phyloP scores from a whole-genome alignment of 2,113 vertebrate species.

The Cyprinus carpio region DNA sequence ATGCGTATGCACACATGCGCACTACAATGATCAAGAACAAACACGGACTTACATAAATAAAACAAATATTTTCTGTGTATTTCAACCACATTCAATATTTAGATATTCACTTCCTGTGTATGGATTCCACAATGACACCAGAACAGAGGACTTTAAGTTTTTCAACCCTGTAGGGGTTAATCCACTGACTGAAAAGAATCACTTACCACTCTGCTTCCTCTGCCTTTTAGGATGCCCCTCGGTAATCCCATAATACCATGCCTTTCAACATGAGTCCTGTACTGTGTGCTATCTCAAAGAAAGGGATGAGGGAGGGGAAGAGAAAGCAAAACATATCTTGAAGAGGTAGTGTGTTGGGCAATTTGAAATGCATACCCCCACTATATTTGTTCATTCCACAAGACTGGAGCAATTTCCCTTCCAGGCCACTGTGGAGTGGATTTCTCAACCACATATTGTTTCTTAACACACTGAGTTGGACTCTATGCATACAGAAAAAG shows the following conservation, averaged over 20 bases:
- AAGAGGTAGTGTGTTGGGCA: conserved; percentile 8
- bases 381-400: conserved; percentile 24
- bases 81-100: neutral
- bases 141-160: conserved; percentile 28
- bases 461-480: neutral
- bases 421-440: neutral
- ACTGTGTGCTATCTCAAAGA: conserved; percentile 32
- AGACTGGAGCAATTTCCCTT: conserved; percentile 24
- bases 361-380: conserved; percentile 25
- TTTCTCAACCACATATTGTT: neutral
- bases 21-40: neutral
- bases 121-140: conserved; percentile 6
- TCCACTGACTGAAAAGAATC: conserved; percentile 56
- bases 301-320: conserved; percentile 30
- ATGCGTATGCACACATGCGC: neutral
- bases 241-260: conserved; percentile 49
- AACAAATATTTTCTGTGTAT: conserved; percentile 2
- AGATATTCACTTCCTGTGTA: neutral
- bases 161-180: conserved; percentile 46
- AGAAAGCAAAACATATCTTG: conserved; percentile 35
- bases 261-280: conserved; percentile 48
- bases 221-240: conserved; percentile 23
- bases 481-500: conserved; percentile 1
- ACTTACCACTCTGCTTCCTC: conserved; percentile 41
- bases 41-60: neutral